Evolutionary conservation across 2,797 vertebrate species (phyloP).

Genomic region (Anguilla marmorata): DNA sequence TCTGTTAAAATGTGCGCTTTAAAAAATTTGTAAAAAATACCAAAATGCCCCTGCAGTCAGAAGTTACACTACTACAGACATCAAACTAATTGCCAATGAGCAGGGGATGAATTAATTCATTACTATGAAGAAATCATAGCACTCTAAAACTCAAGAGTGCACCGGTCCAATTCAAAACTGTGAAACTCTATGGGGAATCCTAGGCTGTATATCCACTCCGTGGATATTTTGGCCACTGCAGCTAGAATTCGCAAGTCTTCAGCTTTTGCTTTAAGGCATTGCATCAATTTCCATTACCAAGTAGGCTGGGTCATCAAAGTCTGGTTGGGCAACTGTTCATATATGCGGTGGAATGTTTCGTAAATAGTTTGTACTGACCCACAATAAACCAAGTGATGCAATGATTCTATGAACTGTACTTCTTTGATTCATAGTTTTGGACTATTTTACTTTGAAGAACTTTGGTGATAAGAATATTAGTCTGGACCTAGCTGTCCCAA

Average conservation of each 20-base stretch:
- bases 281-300: slow-evolving; percentile 39
- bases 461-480: slow-evolving; percentile 28
- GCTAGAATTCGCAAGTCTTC: slow-evolving; percentile 37
- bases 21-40: background rate
- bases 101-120: background rate
- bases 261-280: background rate
- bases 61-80: background rate
- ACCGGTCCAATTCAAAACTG: background rate
- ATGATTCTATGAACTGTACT: background rate
- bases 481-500: background rate
- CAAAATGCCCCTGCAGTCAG: background rate
- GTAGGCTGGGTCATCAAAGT: slow-evolving; percentile 24
- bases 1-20: background rate
- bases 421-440: background rate
- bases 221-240: slow-evolving; percentile 34
- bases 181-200: slow-evolving; percentile 42
- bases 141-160: background rate
- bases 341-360: slow-evolving; percentile 11
- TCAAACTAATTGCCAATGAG: background rate
- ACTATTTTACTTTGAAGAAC: background rate
- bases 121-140: background rate
- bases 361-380: slow-evolving; percentile 43
- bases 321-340: slow-evolving; percentile 24
- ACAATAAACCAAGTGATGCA: slow-evolving; percentile 32
- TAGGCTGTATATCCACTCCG: slow-evolving; percentile 27